These are phyloP conservation scores for Malurus alboscapulatus DNA, from an alignment of 2,113 vertebrate genomes.

Conservation along the genomic window DNA sequence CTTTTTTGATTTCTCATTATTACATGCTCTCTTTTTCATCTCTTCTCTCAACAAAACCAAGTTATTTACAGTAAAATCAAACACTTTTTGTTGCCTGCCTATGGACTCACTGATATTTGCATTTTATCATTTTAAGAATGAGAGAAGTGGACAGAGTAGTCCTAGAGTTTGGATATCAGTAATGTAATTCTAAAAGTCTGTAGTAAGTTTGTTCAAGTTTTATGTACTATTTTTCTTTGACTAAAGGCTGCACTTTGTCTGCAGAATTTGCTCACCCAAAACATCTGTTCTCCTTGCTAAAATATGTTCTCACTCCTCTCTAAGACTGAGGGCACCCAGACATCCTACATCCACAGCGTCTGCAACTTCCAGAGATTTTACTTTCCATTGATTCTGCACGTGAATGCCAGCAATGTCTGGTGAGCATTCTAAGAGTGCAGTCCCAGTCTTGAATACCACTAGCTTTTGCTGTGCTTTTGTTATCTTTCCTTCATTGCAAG, in stretches of 20 bases:
- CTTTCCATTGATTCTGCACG: background rate
- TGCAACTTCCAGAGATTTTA: background rate
- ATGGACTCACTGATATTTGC: background rate
- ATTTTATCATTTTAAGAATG: background rate
- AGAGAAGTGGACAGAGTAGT: background rate
- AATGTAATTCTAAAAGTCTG: background rate
- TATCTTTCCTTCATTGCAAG: background rate
- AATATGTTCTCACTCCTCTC: background rate
- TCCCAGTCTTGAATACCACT: background rate
- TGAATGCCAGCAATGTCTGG: background rate
- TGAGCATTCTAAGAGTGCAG: background rate
- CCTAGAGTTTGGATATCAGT: background rate
- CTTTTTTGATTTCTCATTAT: background rate
- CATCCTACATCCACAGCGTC: background rate
- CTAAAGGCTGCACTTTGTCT: background rate
- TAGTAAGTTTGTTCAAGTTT: background rate
- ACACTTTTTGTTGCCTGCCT: background rate
- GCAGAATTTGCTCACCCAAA: background rate
- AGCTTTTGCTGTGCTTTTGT: background rate
- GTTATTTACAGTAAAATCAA: background rate
- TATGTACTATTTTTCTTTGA: background rate
- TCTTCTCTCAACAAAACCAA: constrained; percentile 3
- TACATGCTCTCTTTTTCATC: background rate
- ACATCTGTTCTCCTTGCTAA: background rate
- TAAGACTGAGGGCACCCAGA: background rate